Percentiles rank a stretch among this genome's conserved stretches.
Evolutionary conservation across 2,797 vertebrate genomes (phyloP).

Genomic region (Clarias laeviceps): DNA sequence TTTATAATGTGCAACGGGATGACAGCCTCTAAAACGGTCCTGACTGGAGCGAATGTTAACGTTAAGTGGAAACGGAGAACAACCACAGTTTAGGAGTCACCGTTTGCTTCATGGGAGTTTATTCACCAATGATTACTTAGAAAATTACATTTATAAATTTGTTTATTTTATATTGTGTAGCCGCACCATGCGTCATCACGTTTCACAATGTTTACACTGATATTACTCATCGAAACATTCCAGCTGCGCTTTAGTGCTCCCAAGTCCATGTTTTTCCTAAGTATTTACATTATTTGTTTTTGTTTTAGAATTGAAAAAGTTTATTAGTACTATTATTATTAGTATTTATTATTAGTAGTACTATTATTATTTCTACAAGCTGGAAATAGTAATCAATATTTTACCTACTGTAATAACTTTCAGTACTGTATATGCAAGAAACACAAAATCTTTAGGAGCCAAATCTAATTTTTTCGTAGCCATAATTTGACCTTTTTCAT

Average conservation of each 20-base stretch:
- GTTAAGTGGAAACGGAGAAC: slow-evolving; percentile 12
- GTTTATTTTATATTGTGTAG: background rate
- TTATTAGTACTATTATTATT: background rate
- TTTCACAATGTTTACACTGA: background rate
- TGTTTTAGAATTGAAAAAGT: background rate
- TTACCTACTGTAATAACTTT: too few relatives aligned
- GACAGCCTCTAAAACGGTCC: slow-evolving; percentile 19
- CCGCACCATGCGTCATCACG: background rate
- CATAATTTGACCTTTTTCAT: too few relatives aligned
- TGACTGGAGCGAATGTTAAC: background rate
- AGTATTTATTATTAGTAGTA: too few relatives aligned
- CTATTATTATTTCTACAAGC: background rate
- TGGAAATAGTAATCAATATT: background rate
- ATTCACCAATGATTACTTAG: background rate
- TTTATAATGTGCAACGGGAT: slow-evolving; percentile 21
- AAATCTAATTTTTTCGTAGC: too few relatives aligned
- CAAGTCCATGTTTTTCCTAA: background rate
- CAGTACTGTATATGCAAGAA: too few relatives aligned
- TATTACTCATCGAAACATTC: background rate
- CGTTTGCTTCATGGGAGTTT: background rate
- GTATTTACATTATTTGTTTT: background rate
- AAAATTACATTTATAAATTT: background rate
- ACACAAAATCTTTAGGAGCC: too few relatives aligned
- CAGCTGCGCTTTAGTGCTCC: background rate
- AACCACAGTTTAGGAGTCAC: slow-evolving; percentile 2